Conservation (phyloP, 2,113 vertebrate species). For the Orycteropus afer region DNA sequence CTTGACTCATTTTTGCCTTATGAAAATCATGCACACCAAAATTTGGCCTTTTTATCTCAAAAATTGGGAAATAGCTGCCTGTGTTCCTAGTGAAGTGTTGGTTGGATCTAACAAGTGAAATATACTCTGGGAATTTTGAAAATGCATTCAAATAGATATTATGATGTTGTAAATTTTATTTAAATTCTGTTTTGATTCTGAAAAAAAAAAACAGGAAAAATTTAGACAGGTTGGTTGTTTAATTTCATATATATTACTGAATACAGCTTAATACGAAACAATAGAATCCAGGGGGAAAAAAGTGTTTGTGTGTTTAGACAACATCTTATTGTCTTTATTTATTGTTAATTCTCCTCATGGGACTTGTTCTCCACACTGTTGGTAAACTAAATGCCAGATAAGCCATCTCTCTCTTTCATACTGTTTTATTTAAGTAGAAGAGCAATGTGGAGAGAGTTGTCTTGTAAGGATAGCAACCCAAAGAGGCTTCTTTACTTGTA, state of each 20-base stretch:
- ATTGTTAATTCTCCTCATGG: slow-evolving; percentile 30
- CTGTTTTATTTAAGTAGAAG: slow-evolving; percentile 34
- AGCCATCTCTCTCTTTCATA: neutral
- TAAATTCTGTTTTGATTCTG: slow-evolving; percentile 15
- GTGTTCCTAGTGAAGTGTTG: neutral
- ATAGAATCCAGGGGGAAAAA: neutral
- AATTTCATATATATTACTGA: neutral
- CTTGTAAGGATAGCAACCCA: slow-evolving; percentile 18
- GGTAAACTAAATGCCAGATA: neutral
- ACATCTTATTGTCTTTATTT: slow-evolving; percentile 42
- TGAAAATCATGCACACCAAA: neutral
- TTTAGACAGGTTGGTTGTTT: neutral
- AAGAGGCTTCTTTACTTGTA: neutral
- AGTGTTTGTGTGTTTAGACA: slow-evolving; percentile 33
- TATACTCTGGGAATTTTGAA: neutral
- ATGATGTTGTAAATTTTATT: neutral
- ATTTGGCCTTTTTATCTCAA: neutral
- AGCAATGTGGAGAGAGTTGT: neutral
- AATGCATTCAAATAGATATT: neutral
- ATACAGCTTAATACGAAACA: neutral
- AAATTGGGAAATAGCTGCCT: slow-evolving; percentile 5
- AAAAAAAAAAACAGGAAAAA: neutral
- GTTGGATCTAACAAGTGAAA: neutral
- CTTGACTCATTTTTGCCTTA: neutral
- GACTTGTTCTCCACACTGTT: slow-evolving; percentile 1